Conservation (phyloP, 2,888 invertebrate genomes). For the Polyommatus icarus region DNA sequence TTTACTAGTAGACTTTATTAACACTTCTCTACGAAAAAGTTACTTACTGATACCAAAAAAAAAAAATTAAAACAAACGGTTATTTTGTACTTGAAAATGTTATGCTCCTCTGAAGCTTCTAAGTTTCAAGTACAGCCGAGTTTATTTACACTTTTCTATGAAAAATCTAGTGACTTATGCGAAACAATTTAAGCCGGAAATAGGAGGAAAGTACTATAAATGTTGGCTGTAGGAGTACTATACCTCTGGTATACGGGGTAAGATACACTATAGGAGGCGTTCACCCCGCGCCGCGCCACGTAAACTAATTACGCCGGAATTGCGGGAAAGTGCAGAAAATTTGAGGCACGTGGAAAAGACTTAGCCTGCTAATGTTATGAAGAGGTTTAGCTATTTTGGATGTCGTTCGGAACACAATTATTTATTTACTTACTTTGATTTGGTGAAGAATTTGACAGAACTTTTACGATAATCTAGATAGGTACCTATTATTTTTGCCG, state of each 20-base stretch:
- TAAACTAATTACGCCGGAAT: not conserved
- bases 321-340: not conserved
- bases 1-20: no score
- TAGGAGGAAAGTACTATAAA: not conserved
- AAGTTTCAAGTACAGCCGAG: no score
- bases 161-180: not conserved
- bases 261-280: not conserved
- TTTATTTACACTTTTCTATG: not conserved
- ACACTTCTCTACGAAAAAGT: no score
- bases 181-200: not conserved
- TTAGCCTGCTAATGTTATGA: not conserved
- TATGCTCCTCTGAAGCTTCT: no score
- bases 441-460: no score
- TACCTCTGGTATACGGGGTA: not conserved
- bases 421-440: no score
- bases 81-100: no score
- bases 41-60: no score
- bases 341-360: not conserved
- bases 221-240: not conserved
- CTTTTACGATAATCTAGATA: no score
- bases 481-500: no score
- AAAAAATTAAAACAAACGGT: no score
- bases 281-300: not conserved
- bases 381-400: not conserved
- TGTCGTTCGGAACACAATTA: no score